Percentiles rank a stretch among this genome's conserved stretches.
These are phyloP conservation scores for Amblyjoppa proteus DNA, from an alignment of 2,888 invertebrate species.

Conservation along the genomic window DNA sequence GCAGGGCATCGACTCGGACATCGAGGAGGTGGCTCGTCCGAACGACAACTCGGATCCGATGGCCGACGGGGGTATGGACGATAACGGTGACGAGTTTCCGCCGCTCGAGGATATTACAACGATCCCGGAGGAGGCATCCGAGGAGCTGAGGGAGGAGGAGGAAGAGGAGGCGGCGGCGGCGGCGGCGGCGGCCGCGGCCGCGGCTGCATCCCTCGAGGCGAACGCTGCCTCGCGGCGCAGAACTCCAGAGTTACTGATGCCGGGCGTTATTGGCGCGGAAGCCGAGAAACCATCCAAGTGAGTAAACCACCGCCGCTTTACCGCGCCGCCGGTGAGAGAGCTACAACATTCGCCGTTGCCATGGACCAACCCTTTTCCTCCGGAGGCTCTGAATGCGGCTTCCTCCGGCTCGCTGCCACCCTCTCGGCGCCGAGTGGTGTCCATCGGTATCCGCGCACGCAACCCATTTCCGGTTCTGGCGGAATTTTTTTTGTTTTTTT, in stretches of 20 bases:
- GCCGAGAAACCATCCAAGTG: slow-evolving; percentile 68
- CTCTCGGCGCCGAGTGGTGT: neutral
- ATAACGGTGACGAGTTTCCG: slow-evolving; percentile 79
- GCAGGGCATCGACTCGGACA: slow-evolving; percentile 94
- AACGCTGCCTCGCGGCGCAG: slow-evolving; percentile 51
- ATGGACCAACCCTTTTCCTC: slow-evolving; percentile 36
- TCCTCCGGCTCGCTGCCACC: neutral
- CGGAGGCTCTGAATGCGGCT: neutral
- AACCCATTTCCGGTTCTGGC: too few relatives aligned
- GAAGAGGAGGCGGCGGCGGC: slow-evolving; percentile 85
- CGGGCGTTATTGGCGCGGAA: slow-evolving; percentile 58
- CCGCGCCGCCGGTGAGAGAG: neutral
- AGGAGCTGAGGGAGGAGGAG: slow-evolving; percentile 86
- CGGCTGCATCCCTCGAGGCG: slow-evolving; percentile 66
- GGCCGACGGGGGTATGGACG: slow-evolving; percentile 80
- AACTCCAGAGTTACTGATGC: slow-evolving; percentile 61
- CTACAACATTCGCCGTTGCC: slow-evolving; percentile 24
- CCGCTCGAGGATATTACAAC: slow-evolving; percentile 83
- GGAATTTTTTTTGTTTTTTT: neutral
- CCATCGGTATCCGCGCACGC: neutral
- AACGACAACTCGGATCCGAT: slow-evolving; percentile 86
- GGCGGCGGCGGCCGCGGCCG: slow-evolving; percentile 67
- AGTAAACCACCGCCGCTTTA: slow-evolving; percentile 43
- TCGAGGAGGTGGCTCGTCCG: slow-evolving; percentile 92
- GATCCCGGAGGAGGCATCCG: slow-evolving; percentile 87